Evolutionary conservation across 2,888 invertebrate genomes (phyloP).

Genomic region (Microdon myrmicae): DNA sequence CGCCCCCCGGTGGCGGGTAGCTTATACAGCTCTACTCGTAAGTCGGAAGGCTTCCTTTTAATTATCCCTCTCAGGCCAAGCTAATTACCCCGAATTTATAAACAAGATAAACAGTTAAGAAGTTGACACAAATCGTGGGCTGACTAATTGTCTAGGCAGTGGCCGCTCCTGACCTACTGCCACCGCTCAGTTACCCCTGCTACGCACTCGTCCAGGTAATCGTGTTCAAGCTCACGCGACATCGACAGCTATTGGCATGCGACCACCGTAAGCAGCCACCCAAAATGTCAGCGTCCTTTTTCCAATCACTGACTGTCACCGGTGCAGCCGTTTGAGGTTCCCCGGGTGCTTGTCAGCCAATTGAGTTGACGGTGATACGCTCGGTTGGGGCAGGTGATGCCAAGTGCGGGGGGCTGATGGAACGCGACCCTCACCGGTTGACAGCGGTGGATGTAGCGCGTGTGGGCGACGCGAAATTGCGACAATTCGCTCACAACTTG

Average conservation of each 20-base stretch:
- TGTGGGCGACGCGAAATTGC: slow-evolving; percentile 48
- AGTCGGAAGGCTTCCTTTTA: slow-evolving; percentile 28
- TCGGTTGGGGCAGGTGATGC: slow-evolving; percentile 32
- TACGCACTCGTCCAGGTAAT: slow-evolving; percentile 33
- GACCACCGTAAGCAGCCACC: slow-evolving; percentile 22
- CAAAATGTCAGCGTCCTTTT: slow-evolving; percentile 49
- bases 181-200: slow-evolving; percentile 3
- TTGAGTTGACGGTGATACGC: slow-evolving; percentile 49
- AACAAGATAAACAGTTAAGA: slow-evolving; percentile 32
- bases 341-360: slow-evolving; percentile 46
- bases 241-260: slow-evolving; percentile 51
- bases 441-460: slow-evolving; percentile 34
- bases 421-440: slow-evolving; percentile 12
- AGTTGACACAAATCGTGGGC: slow-evolving; percentile 50
- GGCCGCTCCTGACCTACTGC: slow-evolving; percentile 38
- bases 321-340: slow-evolving; percentile 32
- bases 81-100: slow-evolving; percentile 45
- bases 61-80: slow-evolving; percentile 21
- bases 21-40: background rate
- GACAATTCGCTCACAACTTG: slow-evolving; percentile 42
- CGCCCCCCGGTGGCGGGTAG: too few relatives aligned
- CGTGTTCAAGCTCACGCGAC: slow-evolving; percentile 32
- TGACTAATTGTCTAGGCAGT: slow-evolving; percentile 38
- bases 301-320: slow-evolving; percentile 48
- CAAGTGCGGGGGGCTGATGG: slow-evolving; percentile 13